These are phyloP conservation scores for Otus sunia DNA, from an alignment of 2,113 vertebrate genomes.

Conservation along the genomic window DNA sequence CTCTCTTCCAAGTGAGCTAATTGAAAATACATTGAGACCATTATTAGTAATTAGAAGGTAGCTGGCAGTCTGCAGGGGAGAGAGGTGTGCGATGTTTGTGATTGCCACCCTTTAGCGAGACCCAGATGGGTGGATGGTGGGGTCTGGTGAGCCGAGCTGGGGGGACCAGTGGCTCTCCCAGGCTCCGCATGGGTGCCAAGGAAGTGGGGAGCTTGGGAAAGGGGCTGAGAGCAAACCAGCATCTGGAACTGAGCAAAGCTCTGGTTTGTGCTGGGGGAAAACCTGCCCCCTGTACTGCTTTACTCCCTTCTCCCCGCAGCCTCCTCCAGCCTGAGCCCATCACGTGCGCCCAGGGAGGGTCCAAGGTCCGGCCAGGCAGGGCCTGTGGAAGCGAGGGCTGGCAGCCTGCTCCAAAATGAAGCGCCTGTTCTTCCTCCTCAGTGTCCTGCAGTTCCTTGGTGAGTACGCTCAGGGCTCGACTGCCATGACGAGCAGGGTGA, in stretches of 20 bases:
- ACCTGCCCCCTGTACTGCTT: rapidly evolving
- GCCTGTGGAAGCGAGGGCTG: neutral
- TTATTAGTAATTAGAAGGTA: neutral
- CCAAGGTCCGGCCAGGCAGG: slow-evolving; percentile 17
- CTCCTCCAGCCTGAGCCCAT: neutral
- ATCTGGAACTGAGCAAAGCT: neutral
- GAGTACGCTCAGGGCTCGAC: neutral
- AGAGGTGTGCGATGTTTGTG: rapidly evolving
- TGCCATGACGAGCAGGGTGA: neutral
- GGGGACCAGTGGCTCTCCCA: neutral
- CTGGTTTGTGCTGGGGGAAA: neutral
- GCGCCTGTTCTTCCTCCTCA: neutral
- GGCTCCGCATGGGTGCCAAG: neutral
- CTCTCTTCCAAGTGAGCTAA: neutral
- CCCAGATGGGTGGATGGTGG: rapidly evolving
- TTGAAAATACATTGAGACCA: neutral
- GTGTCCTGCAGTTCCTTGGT: slow-evolving; percentile 34
- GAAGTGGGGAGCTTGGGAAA: neutral
- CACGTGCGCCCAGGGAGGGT: neutral
- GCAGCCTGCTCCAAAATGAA: neutral
- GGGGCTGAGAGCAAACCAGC: neutral
- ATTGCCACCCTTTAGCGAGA: neutral
- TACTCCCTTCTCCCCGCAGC: neutral
- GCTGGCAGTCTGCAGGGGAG: neutral
- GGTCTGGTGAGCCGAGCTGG: too few species aligned